Conservation (phyloP, 2,113 vertebrate genomes). For the Boulengeromyrus knoepffleri region DNA sequence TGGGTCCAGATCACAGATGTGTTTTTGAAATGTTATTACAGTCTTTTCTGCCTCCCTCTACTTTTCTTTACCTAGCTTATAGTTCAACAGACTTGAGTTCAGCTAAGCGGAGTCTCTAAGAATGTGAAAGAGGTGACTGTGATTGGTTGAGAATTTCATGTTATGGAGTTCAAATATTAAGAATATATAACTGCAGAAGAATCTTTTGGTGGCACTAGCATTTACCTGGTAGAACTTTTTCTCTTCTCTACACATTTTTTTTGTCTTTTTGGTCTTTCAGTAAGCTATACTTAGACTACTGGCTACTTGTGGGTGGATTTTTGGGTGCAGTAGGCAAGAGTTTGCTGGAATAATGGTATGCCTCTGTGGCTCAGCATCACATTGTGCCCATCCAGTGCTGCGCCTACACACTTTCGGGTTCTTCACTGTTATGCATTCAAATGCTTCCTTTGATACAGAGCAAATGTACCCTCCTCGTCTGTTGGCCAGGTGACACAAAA, state of each 20-base stretch:
- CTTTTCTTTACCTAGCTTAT: neutral
- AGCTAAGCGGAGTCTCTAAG: neutral
- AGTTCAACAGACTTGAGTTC: neutral
- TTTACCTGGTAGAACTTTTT: neutral
- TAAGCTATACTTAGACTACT: neutral
- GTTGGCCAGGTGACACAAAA: conserved; percentile 86
- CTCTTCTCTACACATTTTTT: neutral
- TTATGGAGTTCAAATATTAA: neutral
- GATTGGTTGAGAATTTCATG: neutral
- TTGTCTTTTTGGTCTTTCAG: neutral
- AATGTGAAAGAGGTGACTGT: neutral
- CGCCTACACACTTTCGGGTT: neutral
- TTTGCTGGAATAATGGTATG: neutral
- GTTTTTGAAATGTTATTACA: neutral
- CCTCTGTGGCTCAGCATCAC: neutral
- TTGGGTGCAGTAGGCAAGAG: neutral
- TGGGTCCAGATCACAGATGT: neutral
- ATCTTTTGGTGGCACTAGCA: neutral
- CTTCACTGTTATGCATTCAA: neutral
- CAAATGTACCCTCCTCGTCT: conserved; percentile 27
- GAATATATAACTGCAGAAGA: neutral
- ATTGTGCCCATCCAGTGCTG: neutral
- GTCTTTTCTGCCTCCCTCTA: neutral
- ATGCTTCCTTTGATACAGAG: conserved; percentile 14
- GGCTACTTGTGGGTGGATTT: neutral